phyloP scores from a whole-genome alignment of 2,113 vertebrate genomes.

The Psettodes erumei region DNA sequence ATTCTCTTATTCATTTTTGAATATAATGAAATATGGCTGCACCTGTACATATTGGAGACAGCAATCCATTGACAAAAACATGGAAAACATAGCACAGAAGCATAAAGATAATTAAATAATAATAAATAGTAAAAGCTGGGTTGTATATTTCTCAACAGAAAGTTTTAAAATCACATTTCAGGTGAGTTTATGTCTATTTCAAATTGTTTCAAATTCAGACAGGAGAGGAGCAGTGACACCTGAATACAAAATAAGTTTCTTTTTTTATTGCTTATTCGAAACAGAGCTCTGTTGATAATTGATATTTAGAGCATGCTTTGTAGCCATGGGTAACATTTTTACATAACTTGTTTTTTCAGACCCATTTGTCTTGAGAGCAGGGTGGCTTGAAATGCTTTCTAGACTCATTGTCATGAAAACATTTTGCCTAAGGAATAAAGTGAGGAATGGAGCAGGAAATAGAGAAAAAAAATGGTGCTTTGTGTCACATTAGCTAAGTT shows the following conservation, averaged over 20 bases:
- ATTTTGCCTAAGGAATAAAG: neutral
- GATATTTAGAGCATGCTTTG: neutral
- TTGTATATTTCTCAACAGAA: no score
- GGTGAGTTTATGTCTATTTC: neutral
- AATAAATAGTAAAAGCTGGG: no score
- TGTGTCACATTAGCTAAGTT: neutral
- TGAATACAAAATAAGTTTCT: neutral
- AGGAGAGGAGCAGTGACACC: neutral
- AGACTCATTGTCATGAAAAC: neutral
- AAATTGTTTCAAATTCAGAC: neutral
- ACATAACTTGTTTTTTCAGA: neutral
- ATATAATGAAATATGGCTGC: no score
- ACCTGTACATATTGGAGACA: conserved; percentile 1
- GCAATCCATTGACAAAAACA: neutral
- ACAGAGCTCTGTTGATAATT: neutral
- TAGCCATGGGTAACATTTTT: neutral
- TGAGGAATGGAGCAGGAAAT: neutral
- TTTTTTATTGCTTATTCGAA: neutral
- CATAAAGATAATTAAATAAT: no score
- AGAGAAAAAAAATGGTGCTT: neutral
- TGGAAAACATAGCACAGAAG: neutral
- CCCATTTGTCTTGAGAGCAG: neutral
- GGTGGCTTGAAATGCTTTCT: neutral
- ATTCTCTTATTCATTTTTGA: neutral
- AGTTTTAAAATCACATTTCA: no score